These are phyloP conservation scores for Brenthis hecate DNA, from an alignment of 2,888 invertebrate genomes.

Conservation along the genomic window DNA sequence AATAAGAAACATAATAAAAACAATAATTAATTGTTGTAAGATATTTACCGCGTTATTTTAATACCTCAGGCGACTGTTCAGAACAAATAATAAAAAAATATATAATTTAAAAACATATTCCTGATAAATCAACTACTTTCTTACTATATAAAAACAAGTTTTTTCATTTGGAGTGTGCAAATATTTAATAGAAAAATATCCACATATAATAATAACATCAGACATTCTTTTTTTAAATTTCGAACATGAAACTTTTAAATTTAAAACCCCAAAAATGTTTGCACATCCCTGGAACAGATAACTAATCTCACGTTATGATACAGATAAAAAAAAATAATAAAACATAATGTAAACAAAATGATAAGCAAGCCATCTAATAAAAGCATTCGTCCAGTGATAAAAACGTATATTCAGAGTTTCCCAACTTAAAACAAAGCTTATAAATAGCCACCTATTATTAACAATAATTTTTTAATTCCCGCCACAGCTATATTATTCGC, in stretches of 20 bases:
- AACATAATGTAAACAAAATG: not conserved
- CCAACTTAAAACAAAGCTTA: slow-evolving; percentile 48
- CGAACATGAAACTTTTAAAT: too few relatives aligned
- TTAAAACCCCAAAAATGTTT: not conserved
- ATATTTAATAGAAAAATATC: too few relatives aligned
- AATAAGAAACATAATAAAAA: slow-evolving; percentile 7
- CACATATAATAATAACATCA: too few relatives aligned
- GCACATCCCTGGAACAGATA: not conserved
- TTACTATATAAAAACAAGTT: too few relatives aligned
- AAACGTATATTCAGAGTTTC: slow-evolving; percentile 26
- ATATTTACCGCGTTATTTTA: too few relatives aligned
- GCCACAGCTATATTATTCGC: slow-evolving; percentile 6
- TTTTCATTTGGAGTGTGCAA: too few relatives aligned
- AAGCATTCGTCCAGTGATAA: slow-evolving; percentile 19
- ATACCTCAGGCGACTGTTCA: too few relatives aligned
- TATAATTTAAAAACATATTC: too few relatives aligned
- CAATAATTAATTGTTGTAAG: not conserved
- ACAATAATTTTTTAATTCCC: slow-evolving; percentile 27
- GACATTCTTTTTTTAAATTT: too few relatives aligned
- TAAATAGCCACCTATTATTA: slow-evolving; percentile 17
- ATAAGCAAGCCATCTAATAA: slow-evolving; percentile 10
- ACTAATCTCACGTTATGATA: not conserved
- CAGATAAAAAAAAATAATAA: not conserved
- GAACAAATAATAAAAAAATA: too few relatives aligned
- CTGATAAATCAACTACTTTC: too few relatives aligned